phyloP scores from a whole-genome alignment of 2,113 vertebrate genomes.

The Pterocles gutturalis region DNA sequence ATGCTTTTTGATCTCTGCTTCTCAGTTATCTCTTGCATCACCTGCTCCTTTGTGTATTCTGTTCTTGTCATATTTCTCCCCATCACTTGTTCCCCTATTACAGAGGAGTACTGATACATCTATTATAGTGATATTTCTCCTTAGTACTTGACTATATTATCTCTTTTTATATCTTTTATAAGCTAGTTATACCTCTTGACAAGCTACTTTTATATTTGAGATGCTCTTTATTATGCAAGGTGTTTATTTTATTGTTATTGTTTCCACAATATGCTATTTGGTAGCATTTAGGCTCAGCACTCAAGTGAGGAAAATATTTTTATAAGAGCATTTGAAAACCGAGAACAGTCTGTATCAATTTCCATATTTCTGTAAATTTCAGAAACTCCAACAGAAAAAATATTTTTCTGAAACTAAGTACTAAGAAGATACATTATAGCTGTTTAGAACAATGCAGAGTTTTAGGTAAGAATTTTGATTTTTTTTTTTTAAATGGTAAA shows the following conservation, averaged over 20 bases:
- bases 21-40: not conserved
- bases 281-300: not conserved
- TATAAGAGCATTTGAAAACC: not conserved
- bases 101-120: not conserved
- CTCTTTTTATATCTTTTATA: not conserved
- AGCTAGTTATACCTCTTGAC: not conserved
- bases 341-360: not conserved
- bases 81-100: not conserved
- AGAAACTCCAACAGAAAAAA: not conserved
- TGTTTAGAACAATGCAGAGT: not conserved
- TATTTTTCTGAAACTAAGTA: not conserved
- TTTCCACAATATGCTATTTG: not conserved
- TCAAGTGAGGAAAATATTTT: not conserved
- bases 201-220: not conserved
- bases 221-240: not conserved
- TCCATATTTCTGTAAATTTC: not conserved
- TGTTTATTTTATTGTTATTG: not conserved
- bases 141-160: not conserved
- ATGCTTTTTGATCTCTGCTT: not conserved
- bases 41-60: not conserved
- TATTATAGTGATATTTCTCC: not conserved
- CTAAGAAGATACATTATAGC: not conserved
- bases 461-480: not conserved
- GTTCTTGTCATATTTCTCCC: not conserved
- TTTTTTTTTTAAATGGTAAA: not conserved